phyloP scores from a whole-genome alignment of 2,797 vertebrate species.

The Poecilia picta region DNA sequence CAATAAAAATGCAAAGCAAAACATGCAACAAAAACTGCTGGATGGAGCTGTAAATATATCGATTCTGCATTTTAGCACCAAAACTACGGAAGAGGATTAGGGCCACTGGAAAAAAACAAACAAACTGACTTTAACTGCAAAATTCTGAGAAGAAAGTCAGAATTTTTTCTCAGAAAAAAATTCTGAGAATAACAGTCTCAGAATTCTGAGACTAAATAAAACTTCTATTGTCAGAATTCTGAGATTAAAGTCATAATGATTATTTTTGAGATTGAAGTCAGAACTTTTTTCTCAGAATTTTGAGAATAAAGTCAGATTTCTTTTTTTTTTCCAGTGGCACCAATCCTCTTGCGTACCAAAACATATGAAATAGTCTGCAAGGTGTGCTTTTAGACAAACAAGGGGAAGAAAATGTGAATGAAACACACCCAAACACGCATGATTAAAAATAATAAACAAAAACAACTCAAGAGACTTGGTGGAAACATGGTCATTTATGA shows the following conservation, averaged over 20 bases:
- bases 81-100: slow-evolving; percentile 30
- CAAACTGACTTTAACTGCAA: too few species aligned
- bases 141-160: too few species aligned
- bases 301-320: too few species aligned
- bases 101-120: too few species aligned
- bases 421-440: slow-evolving; percentile 9
- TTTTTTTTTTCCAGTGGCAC: too few species aligned
- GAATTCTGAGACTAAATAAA: too few species aligned
- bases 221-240: too few species aligned
- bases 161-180: too few species aligned
- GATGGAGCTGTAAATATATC: slow-evolving; percentile 44
- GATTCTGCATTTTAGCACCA: slow-evolving; percentile 89
- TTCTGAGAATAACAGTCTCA: too few species aligned
- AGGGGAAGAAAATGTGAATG: slow-evolving; percentile 73
- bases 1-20: not conserved
- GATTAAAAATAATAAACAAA: not conserved
- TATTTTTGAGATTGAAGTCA: too few species aligned
- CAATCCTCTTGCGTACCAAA: slow-evolving; percentile 39
- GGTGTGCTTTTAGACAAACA: slow-evolving; percentile 88
- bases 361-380: slow-evolving; percentile 90
- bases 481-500: slow-evolving; percentile 11
- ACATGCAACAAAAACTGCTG: not conserved
- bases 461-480: slow-evolving; percentile 4
- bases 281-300: too few species aligned
- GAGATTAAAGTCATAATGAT: too few species aligned